phyloP scores from a whole-genome alignment of 2,888 invertebrate genomes.

The Lithophane leautieri region DNA sequence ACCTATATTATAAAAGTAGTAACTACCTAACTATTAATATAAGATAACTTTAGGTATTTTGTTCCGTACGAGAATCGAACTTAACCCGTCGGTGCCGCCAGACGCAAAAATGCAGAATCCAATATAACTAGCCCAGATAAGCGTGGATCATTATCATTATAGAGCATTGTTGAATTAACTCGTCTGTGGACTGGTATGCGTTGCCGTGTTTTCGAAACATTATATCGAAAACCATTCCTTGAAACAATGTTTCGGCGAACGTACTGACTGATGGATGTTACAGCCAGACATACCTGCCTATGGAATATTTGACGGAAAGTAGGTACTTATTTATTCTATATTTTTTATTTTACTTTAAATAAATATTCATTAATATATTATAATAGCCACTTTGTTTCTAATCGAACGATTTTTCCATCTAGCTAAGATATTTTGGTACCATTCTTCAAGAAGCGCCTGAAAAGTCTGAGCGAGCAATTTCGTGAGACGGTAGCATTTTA shows the following conservation, averaged over 20 bases:
- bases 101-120: neutral
- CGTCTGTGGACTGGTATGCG: neutral
- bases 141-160: too few relatives aligned
- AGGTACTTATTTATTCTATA: neutral
- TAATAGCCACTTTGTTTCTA: neutral
- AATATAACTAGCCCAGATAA: neutral
- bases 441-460: slow-evolving; percentile 23
- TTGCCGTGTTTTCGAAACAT: slow-evolving; percentile 31
- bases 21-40: too few relatives aligned
- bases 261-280: neutral
- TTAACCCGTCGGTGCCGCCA: neutral
- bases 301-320: slow-evolving; percentile 9
- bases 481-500: neutral
- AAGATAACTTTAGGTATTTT: neutral
- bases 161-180: neutral
- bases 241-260: slow-evolving; percentile 55
- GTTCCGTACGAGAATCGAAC: neutral
- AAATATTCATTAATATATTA: neutral
- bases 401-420: neutral
- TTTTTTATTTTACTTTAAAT: neutral
- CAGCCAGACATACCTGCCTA: neutral
- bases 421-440: neutral
- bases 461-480: neutral
- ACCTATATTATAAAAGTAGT: too few relatives aligned
- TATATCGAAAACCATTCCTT: slow-evolving; percentile 48